Evolutionary conservation across 92 coral and sea anemone genomes (phyloP).

Genomic region (Nematostella vectensis): DNA sequence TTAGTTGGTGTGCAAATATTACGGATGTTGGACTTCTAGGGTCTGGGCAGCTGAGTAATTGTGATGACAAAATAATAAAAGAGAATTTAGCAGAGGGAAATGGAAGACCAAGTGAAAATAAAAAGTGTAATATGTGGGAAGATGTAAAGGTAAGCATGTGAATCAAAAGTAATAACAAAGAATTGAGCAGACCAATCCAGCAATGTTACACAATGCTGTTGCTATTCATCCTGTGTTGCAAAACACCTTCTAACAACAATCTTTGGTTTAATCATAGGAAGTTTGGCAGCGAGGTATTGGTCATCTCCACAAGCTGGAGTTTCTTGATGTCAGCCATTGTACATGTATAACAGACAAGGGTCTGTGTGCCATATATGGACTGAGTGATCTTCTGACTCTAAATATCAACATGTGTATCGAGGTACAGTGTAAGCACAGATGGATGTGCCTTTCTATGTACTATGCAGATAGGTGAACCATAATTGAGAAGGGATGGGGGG

Average conservation of each 20-base stretch:
- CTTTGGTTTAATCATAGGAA: not conserved
- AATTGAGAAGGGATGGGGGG: no score
- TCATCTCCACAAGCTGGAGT: constrained; percentile 34
- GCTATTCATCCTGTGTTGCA: no score
- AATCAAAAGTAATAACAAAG: no score
- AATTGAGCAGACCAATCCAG: no score
- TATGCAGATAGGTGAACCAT: no score
- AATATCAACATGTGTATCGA: constrained; percentile 81
- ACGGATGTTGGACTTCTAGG: constrained; percentile 71
- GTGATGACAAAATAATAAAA: not conserved
- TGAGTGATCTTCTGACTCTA: constrained; percentile 37
- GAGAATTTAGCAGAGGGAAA: not conserved
- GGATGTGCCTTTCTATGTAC: no score
- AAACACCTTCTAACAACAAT: no score
- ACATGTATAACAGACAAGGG: constrained; percentile 73
- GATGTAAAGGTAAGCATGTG: not conserved
- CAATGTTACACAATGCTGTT: no score
- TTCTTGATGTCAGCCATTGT: constrained; percentile 74
- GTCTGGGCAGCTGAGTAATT: not conserved
- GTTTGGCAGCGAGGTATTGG: constrained; percentile 18
- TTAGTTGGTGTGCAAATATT: constrained; percentile 81
- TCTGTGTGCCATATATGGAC: constrained; percentile 32
- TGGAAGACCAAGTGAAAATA: not conserved
- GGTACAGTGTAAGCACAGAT: no score
- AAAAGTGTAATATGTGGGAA: not conserved